phyloP scores from a whole-genome alignment of 1,140 invertebrate species.

The Drosophila prosaltans region DNA sequence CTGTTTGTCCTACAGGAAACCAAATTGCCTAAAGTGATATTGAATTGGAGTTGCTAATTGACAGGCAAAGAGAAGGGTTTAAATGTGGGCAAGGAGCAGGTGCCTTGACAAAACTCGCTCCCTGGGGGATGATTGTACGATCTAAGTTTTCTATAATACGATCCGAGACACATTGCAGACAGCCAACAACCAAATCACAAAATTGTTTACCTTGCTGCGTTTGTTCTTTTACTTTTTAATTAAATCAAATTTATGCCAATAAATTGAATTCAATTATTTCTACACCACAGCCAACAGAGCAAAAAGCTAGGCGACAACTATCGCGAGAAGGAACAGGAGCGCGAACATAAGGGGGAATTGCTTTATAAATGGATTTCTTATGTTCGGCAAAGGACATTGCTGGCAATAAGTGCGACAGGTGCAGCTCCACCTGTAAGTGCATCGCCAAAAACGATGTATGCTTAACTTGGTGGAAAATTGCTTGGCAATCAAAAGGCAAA shows the following conservation, averaged over 20 bases:
- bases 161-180: no score
- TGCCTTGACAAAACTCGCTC: no score
- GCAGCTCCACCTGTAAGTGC: neutral
- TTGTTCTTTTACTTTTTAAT: constrained; percentile 33
- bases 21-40: neutral
- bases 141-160: no score
- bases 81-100: no score
- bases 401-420: neutral
- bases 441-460: neutral
- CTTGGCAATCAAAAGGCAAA: neutral
- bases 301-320: constrained; percentile 14
- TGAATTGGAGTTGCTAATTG: neutral
- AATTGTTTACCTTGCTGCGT: neutral
- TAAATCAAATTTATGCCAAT: constrained; percentile 51
- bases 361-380: constrained; percentile 57
- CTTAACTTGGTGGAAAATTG: neutral
- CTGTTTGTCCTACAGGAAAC: no score
- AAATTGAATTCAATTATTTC: constrained; percentile 56
- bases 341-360: constrained; percentile 17
- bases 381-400: constrained; percentile 21
- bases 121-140: no score
- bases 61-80: constrained; percentile 3
- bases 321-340: neutral
- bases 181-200: no score
- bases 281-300: constrained; percentile 14